These are phyloP conservation scores for Presbytis comata DNA, from an alignment of 2,797 vertebrate species.

Conservation along the genomic window DNA sequence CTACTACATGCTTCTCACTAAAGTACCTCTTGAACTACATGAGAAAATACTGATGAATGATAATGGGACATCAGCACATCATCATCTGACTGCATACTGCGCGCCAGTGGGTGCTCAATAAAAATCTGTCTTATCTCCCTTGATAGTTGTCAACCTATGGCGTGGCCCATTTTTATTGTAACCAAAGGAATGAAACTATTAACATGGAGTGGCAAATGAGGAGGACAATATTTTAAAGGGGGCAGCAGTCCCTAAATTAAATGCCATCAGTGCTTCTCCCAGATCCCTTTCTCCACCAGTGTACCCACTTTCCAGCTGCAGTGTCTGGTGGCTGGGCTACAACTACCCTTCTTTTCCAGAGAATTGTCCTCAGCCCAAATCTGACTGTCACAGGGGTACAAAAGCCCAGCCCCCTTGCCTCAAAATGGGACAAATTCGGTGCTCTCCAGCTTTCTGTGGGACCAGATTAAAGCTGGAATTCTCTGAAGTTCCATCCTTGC, in stretches of 20 bases:
- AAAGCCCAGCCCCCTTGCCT: not conserved
- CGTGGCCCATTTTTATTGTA: not conserved
- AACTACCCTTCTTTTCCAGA: not conserved
- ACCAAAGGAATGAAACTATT: not conserved
- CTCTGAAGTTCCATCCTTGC: not conserved
- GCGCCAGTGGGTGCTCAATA: not conserved
- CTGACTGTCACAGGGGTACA: not conserved
- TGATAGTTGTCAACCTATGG: not conserved
- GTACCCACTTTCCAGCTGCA: not conserved
- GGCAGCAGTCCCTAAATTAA: not conserved
- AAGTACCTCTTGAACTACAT: not conserved
- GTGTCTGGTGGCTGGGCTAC: not conserved
- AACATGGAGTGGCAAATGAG: not conserved
- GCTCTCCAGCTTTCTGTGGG: not conserved
- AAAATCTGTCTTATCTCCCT: not conserved
- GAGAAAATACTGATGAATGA: not conserved
- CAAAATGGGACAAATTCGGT: not conserved
- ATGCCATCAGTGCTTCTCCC: not conserved
- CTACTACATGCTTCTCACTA: not conserved
- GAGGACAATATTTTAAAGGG: not conserved
- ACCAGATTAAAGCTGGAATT: not conserved
- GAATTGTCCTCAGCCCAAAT: not conserved
- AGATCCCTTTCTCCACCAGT: not conserved
- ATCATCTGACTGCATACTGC: not conserved
- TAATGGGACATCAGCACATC: not conserved